These are phyloP conservation scores for Dissostichus mawsoni DNA, from an alignment of 2,113 vertebrate genomes.

Conservation along the genomic window DNA sequence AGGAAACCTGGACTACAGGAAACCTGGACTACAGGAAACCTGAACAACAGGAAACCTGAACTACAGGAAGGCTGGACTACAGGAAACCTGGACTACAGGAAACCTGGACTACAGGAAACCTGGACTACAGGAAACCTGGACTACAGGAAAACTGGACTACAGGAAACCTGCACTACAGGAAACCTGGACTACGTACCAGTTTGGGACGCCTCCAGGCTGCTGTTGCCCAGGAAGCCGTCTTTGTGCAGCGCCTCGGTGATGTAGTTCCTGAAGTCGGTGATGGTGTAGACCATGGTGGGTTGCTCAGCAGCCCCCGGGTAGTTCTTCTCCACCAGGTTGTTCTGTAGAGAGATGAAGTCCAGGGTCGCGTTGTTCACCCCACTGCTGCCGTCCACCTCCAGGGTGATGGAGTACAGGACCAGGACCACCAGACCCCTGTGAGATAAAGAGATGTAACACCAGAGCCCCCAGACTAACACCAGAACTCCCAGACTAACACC, in stretches of 20 bases:
- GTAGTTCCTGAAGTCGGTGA: slow-evolving; percentile 91
- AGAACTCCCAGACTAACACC: no score
- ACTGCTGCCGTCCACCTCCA: slow-evolving; percentile 84
- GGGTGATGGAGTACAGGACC: slow-evolving; percentile 88
- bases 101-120: no score
- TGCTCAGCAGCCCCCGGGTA: slow-evolving; percentile 86
- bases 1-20: no score
- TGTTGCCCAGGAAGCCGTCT: slow-evolving; percentile 86
- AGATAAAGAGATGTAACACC: no score
- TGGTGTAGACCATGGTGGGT: slow-evolving; percentile 91
- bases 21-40: no score
- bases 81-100: neutral
- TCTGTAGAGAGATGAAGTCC: slow-evolving; percentile 91
- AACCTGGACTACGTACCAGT: no score
- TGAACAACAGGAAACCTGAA: no score
- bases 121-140: no score
- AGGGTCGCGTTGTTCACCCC: slow-evolving; percentile 88
- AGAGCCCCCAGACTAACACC: no score
- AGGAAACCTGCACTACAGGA: no score
- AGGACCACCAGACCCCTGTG: slow-evolving; percentile 86
- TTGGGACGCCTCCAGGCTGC: slow-evolving; percentile 75
- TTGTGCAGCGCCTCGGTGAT: slow-evolving; percentile 90
- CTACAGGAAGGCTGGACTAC: no score
- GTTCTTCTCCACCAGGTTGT: slow-evolving; percentile 91
- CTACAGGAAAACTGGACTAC: no score